These are phyloP conservation scores for Mirza zaza DNA, from an alignment of 2,113 vertebrate genomes.

Conservation along the genomic window DNA sequence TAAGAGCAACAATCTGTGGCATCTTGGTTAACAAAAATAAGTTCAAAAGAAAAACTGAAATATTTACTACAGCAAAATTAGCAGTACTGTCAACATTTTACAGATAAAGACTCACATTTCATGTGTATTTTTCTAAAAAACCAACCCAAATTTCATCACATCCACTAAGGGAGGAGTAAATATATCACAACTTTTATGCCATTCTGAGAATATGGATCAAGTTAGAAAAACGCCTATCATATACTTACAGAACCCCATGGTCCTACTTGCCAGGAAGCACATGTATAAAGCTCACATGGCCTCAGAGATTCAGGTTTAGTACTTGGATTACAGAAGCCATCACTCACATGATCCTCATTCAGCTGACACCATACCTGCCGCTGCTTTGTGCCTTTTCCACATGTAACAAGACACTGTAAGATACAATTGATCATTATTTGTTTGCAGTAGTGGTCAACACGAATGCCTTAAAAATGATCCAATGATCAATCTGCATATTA, in stretches of 20 bases:
- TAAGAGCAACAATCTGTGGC: background rate
- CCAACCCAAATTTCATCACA: background rate
- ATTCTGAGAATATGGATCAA: background rate
- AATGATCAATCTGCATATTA: background rate
- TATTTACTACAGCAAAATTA: background rate
- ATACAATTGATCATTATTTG: background rate
- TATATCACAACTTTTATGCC: background rate
- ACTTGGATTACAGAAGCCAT: conserved; percentile 88
- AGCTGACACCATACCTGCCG: conserved; percentile 91
- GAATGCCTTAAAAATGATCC: background rate
- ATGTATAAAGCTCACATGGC: conserved; percentile 88
- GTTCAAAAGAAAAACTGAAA: conserved; percentile 20
- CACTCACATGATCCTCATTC: conserved; percentile 87
- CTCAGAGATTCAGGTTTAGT: conserved; percentile 87
- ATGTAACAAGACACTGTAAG: conserved; percentile 92
- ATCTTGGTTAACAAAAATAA: background rate
- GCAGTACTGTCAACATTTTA: background rate
- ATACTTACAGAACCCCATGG: conserved; percentile 95
- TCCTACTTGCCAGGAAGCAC: conserved; percentile 94
- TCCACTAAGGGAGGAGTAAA: background rate
- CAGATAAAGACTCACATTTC: background rate
- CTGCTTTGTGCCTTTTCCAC: conserved; percentile 92
- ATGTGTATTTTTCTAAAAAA: background rate
- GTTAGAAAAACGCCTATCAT: conserved; percentile 34
- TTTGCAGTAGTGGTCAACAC: background rate